Percentiles rank a stretch among this genome's conserved stretches.
Conservation (phyloP, 2,113 vertebrate species). For the Lepisosteus oculatus region DNA sequence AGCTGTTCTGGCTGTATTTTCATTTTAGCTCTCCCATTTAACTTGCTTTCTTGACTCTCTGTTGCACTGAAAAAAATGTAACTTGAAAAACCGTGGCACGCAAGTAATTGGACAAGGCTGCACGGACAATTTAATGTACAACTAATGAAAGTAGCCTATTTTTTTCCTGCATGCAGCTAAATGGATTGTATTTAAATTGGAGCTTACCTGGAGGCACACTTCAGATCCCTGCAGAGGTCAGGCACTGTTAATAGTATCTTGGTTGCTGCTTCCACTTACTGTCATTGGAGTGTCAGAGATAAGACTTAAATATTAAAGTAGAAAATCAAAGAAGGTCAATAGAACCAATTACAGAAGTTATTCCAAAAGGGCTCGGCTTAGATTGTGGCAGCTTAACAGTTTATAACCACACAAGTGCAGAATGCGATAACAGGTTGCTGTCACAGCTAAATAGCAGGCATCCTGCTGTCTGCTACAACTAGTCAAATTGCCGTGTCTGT, state of each 20-base stretch:
- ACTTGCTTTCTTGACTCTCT: not conserved
- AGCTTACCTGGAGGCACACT: slow-evolving; percentile 20
- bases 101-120: slow-evolving; percentile 13
- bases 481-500: not conserved
- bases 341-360: slow-evolving; percentile 44
- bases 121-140: slow-evolving; percentile 15
- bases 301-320: slow-evolving; percentile 32
- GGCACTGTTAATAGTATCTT: slow-evolving; percentile 13
- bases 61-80: not conserved
- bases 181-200: slow-evolving; percentile 27
- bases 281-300: slow-evolving; percentile 33
- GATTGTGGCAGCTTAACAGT: slow-evolving; percentile 43
- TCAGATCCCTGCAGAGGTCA: slow-evolving; percentile 25
- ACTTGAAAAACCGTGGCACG: not conserved
- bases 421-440: slow-evolving; percentile 22
- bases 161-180: slow-evolving; percentile 18
- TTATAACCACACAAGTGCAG: slow-evolving; percentile 26
- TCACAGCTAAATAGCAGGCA: slow-evolving; percentile 23
- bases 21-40: not conserved
- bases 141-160: slow-evolving; percentile 3
- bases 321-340: slow-evolving; percentile 41
- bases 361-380: slow-evolving; percentile 8
- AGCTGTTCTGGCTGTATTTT: not conserved
- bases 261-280: slow-evolving; percentile 13
- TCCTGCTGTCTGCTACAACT: not conserved